Base-by-base conservation (phyloP, 1,140 invertebrate species). In the Tenebrio molitor region DNA sequence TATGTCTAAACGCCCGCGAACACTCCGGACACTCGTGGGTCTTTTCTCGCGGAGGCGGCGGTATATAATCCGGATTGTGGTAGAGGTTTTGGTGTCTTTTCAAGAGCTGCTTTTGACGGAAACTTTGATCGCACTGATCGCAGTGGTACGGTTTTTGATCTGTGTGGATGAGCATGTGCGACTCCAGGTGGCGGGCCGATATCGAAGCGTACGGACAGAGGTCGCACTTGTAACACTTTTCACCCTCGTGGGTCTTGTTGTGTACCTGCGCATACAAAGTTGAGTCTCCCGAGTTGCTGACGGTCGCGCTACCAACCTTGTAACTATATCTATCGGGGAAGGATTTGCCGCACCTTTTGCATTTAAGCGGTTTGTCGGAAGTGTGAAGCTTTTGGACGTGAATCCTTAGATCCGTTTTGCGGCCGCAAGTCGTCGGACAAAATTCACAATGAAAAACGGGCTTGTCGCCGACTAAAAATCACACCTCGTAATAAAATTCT, bases 311-410 rank as follows among this genome's bases (percentile, higher is more conserved):
- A n/a, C n/a, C n/a, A n/a, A 87, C 87, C 83, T 89, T 93, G 78
- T 91, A 93, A 72, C 89, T 91, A 82, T 93, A 93, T 69, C 91
- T 87, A 84, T 99, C 97, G 0, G 96, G 94, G 84, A 97, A 97
- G 67, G 91, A 89, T 85, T 97, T 96, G 1, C 93, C 93, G 84
- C 97, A 99, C 77, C 96, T 88, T 83, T 95, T 97, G 84, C 97
- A 99, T 72, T 93, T 92, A 1, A 98, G 83, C 0, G 96, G 96
- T 80, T 93, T 93, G 78, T 97, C 96, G 7, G 95, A 94, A 10
- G 95, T 97, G 83, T 99, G 97, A 53, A 99, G 87, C 83, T 98
- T 98, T 84, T 97, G 95, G 39, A 99, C 93, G 81, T 99, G 97
- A 76, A 98, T 97, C 75, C 96, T 89, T 25, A 99, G 87, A 86